phyloP scores from a whole-genome alignment of 2,797 vertebrate species.

The Thalassophryne amazonica region DNA sequence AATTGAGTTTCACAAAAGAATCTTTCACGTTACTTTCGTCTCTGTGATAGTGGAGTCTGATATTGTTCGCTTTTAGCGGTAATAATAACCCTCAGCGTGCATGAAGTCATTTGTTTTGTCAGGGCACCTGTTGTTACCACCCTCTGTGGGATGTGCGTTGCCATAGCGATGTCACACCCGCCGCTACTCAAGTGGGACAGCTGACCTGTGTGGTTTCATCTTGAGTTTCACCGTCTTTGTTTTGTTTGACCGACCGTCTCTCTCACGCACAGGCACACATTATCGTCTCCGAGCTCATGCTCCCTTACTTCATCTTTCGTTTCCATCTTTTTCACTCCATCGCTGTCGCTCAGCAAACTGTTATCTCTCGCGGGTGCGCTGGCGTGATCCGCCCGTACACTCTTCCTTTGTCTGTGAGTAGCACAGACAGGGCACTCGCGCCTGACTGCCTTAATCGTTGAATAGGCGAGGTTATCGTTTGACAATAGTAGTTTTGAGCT shows the following conservation, averaged over 20 bases:
- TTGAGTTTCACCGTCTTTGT: slow-evolving; percentile 5
- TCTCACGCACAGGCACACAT: not conserved
- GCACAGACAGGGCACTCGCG: slow-evolving; percentile 41
- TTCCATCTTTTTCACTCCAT: not conserved
- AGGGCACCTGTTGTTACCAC: slow-evolving; percentile 45
- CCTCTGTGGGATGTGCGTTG: slow-evolving; percentile 33
- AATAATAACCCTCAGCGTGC: slow-evolving; percentile 13
- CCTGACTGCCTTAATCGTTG: slow-evolving; percentile 68
- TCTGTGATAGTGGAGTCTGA: not conserved
- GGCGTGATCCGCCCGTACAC: slow-evolving; percentile 41
- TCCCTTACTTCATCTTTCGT: not conserved
- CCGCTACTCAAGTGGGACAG: not conserved
- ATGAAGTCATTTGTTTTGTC: slow-evolving; percentile 50
- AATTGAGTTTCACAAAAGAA: too few species aligned
- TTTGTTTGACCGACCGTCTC: not conserved
- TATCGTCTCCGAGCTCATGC: not conserved
- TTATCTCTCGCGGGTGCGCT: slow-evolving; percentile 30
- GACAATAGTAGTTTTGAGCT: slow-evolving; percentile 69
- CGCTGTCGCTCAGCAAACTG: slow-evolving; percentile 8
- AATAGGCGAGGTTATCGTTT: slow-evolving; percentile 64
- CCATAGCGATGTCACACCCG: slow-evolving; percentile 55
- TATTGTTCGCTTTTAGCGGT: slow-evolving; percentile 6
- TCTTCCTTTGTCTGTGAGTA: slow-evolving; percentile 19
- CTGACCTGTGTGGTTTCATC: slow-evolving; percentile 4
- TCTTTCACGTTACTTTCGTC: not conserved